These are phyloP conservation scores for Monochamus alternatus DNA, from an alignment of 2,888 invertebrate genomes.

Conservation along the genomic window DNA sequence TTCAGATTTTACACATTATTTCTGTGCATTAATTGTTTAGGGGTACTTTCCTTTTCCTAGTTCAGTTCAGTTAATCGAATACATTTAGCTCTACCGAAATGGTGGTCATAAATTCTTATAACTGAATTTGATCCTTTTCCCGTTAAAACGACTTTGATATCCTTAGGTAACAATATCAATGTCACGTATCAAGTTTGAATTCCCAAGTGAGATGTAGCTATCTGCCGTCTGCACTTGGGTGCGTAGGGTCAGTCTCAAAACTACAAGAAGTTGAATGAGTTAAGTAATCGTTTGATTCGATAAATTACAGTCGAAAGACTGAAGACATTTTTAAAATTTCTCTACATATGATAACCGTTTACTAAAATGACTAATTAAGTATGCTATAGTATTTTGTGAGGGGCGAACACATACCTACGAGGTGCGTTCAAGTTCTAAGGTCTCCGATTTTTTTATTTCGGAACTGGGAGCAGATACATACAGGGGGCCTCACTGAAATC, in stretches of 20 bases:
- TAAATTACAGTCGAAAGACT: not conserved
- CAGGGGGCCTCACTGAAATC: too few relatives aligned
- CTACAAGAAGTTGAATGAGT: not conserved
- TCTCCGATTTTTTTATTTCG: too few relatives aligned
- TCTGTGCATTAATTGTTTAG: too few relatives aligned
- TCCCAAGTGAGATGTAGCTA: slow-evolving; percentile 3
- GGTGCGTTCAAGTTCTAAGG: too few relatives aligned
- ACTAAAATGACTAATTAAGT: too few relatives aligned
- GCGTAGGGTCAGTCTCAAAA: not conserved
- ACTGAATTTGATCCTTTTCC: not conserved
- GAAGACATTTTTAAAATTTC: not conserved
- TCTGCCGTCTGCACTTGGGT: not conserved
- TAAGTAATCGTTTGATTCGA: not conserved
- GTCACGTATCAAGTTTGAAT: not conserved
- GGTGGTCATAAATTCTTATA: not conserved
- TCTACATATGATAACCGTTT: too few relatives aligned
- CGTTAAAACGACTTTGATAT: slow-evolving; percentile 1
- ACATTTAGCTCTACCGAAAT: not conserved
- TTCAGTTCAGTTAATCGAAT: not conserved
- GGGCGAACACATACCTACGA: too few relatives aligned
- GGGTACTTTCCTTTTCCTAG: not conserved
- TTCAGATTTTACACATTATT: too few relatives aligned
- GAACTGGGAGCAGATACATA: too few relatives aligned
- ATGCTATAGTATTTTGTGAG: too few relatives aligned
- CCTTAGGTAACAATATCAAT: slow-evolving; percentile 10